A percentile compares a stretch with the other conserved stretches of the same genome.
Conservation (phyloP, 2,113 vertebrate species). For the Amblyornis subalaris region DNA sequence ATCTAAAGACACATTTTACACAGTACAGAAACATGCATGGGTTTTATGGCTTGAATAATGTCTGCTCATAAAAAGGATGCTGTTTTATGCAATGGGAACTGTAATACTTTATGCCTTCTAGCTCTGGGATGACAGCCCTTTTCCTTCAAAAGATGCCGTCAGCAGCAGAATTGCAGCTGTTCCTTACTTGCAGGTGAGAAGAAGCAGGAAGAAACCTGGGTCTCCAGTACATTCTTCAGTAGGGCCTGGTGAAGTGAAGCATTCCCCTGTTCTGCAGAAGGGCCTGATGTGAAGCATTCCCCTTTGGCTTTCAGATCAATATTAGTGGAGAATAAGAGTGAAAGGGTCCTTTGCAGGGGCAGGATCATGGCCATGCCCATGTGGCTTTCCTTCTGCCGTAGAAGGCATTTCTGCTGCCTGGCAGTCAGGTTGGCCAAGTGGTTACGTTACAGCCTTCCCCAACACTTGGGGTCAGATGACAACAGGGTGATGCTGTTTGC, state of each 20-base stretch:
- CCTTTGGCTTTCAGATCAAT: not conserved
- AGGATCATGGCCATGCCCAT: not conserved
- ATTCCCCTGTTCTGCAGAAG: not conserved
- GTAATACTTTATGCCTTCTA: not conserved
- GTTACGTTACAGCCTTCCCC: not conserved
- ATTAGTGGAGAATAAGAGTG: not conserved
- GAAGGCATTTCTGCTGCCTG: not conserved
- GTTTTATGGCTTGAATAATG: not conserved
- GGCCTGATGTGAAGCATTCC: not conserved
- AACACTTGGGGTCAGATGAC: rapidly evolving
- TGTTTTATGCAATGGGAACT: not conserved
- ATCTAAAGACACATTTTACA: not conserved
- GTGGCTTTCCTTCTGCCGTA: not conserved
- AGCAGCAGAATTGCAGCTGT: not conserved
- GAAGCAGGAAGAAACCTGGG: not conserved
- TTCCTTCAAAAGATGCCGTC: not conserved
- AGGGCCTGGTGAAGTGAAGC: not conserved
- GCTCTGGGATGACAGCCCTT: not conserved
- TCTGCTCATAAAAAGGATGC: not conserved
- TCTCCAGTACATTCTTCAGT: not conserved
- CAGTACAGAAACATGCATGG: not conserved
- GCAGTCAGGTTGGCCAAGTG: not conserved
- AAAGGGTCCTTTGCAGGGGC: not conserved
- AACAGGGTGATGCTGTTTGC: not conserved
- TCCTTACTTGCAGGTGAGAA: not conserved